Conservation (phyloP, 2,113 vertebrate species). For the Halcyon malimbica region DNA sequence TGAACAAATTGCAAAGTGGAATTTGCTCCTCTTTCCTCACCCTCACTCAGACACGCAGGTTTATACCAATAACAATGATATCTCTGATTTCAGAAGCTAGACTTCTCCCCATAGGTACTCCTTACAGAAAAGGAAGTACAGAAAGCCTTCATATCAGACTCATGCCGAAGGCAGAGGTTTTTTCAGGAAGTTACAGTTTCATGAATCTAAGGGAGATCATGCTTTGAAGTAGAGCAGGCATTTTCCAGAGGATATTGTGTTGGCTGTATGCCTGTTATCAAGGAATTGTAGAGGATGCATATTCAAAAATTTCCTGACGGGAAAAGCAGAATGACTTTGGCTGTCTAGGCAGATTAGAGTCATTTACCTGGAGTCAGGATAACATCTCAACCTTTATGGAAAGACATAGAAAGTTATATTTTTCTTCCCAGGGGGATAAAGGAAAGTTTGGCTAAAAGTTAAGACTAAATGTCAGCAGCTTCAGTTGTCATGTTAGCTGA, state of each 20-base stretch:
- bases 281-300: constrained; percentile 4
- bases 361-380: background rate
- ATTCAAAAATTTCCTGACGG: constrained; percentile 27
- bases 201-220: background rate
- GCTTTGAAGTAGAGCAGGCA: background rate
- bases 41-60: background rate
- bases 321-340: background rate
- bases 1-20: background rate
- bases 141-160: background rate
- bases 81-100: background rate
- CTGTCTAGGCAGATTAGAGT: background rate
- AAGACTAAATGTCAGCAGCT: background rate
- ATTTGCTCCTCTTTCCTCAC: background rate
- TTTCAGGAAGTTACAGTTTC: background rate
- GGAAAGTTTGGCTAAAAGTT: background rate
- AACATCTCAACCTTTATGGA: background rate
- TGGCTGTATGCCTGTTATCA: background rate
- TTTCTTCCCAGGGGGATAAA: background rate
- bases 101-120: background rate
- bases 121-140: background rate
- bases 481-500: background rate
- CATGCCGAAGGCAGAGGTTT: background rate
- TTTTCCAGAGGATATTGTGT: constrained; percentile 28
- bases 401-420: background rate
- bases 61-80: background rate